A percentile compares a stretch with the other conserved stretches of the same genome.
Evolutionary conservation across 2,797 vertebrate species (phyloP).

Genomic region (Loriculus beryllinus): DNA sequence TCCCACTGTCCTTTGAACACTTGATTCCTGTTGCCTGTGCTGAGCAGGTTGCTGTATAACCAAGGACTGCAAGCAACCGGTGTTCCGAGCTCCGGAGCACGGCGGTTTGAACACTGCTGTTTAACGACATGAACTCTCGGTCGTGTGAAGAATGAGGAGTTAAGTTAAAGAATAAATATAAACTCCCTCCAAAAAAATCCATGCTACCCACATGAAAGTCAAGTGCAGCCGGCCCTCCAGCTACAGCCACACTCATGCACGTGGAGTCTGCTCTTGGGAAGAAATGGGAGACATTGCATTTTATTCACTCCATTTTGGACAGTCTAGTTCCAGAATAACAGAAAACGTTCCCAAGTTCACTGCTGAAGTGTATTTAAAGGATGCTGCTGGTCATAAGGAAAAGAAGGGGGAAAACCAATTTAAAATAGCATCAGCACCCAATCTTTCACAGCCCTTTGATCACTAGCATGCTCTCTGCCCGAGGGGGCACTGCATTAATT

Average conservation of each 20-base stretch:
- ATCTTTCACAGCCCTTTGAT: constrained; percentile 8
- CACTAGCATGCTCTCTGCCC: neutral
- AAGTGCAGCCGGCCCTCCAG: neutral
- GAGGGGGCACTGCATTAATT: neutral
- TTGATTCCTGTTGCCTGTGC: neutral
- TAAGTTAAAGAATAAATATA: neutral
- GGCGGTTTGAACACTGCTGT: neutral
- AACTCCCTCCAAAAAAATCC: neutral
- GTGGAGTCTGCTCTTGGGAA: neutral
- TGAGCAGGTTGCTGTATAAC: constrained; percentile 12
- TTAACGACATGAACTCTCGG: neutral
- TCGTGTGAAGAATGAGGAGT: neutral
- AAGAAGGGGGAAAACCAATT: no score
- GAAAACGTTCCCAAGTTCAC: neutral
- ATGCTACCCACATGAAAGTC: neutral
- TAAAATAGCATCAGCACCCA: neutral
- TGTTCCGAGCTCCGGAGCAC: neutral
- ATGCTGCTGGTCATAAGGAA: neutral
- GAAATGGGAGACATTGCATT: neutral
- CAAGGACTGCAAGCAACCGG: neutral
- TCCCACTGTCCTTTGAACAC: constrained; percentile 30
- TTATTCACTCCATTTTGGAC: neutral
- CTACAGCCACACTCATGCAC: neutral
- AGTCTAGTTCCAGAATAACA: neutral
- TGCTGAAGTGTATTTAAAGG: neutral